Percentiles rank a stretch among this genome's conserved stretches.
phyloP scores from a whole-genome alignment of 2,797 vertebrate species.

The Eidolon dupreanum region DNA sequence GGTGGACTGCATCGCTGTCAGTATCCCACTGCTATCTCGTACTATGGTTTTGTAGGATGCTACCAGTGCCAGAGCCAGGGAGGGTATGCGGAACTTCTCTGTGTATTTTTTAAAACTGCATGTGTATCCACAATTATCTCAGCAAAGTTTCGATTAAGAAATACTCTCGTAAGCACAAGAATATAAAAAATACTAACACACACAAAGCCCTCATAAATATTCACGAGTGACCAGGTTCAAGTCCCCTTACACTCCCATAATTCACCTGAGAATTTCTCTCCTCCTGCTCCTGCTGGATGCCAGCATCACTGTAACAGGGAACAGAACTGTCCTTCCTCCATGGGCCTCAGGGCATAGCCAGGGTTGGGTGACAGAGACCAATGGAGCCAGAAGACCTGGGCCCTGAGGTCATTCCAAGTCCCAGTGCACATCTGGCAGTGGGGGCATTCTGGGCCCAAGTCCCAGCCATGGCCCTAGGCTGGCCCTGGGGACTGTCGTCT shows the following conservation, averaged over 20 bases:
- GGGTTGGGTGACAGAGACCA: neutral
- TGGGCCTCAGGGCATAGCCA: neutral
- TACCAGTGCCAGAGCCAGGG: neutral
- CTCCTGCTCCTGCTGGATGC: neutral
- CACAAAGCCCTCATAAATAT: neutral
- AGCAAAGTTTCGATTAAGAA: neutral
- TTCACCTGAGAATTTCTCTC: neutral
- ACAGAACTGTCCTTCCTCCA: neutral
- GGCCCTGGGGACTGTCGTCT: neutral
- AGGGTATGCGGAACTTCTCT: fast-evolving
- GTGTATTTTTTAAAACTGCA: neutral
- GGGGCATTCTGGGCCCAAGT: neutral
- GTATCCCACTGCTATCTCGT: fast-evolving
- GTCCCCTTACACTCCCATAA: neutral
- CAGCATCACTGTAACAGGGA: neutral
- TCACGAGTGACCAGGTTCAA: neutral
- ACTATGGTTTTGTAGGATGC: neutral
- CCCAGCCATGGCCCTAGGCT: conserved; percentile 70
- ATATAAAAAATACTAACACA: neutral
- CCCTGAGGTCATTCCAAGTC: neutral
- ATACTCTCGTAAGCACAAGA: no score
- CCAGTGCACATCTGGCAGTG: neutral
- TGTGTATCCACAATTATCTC: neutral
- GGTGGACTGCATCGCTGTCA: neutral
- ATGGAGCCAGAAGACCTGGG: neutral